phyloP scores from a whole-genome alignment of 2,888 invertebrate genomes.

The Brachypalpus laphriformis region DNA sequence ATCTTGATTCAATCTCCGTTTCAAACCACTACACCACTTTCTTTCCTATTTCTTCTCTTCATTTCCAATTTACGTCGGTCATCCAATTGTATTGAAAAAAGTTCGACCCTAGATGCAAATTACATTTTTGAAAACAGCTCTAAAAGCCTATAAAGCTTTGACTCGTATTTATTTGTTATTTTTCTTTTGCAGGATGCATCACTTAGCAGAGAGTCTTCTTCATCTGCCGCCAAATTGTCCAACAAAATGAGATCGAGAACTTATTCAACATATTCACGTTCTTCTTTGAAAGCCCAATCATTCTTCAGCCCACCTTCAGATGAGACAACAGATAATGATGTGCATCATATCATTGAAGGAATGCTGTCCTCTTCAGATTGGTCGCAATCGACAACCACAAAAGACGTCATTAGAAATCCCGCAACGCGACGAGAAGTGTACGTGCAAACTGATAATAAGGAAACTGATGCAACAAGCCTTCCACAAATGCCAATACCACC shows the following conservation, averaged over 20 bases:
- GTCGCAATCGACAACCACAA: background rate
- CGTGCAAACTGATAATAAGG: constrained; percentile 45
- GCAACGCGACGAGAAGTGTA: constrained; percentile 23
- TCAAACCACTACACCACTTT: too few relatives aligned
- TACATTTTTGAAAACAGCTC: too few relatives aligned
- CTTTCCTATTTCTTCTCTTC: too few relatives aligned
- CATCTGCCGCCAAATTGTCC: background rate
- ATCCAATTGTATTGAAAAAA: too few relatives aligned
- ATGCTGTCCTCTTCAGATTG: background rate
- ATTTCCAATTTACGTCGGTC: too few relatives aligned
- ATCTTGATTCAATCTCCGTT: too few relatives aligned
- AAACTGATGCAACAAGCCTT: background rate
- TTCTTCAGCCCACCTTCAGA: background rate
- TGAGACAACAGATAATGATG: background rate
- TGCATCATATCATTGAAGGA: background rate
- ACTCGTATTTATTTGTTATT: background rate
- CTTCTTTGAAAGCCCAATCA: background rate
- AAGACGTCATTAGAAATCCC: background rate
- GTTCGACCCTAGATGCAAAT: too few relatives aligned
- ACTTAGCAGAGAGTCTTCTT: background rate
- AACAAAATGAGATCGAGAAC: background rate
- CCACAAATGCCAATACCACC: background rate
- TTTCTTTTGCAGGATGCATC: background rate
- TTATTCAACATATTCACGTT: background rate
- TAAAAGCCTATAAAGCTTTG: too few relatives aligned